Evolutionary conservation across 2,797 vertebrate genomes (phyloP), one percentile per base, ranked within the genome.

Genomic region (Hyperoplus immaculatus): DNA sequence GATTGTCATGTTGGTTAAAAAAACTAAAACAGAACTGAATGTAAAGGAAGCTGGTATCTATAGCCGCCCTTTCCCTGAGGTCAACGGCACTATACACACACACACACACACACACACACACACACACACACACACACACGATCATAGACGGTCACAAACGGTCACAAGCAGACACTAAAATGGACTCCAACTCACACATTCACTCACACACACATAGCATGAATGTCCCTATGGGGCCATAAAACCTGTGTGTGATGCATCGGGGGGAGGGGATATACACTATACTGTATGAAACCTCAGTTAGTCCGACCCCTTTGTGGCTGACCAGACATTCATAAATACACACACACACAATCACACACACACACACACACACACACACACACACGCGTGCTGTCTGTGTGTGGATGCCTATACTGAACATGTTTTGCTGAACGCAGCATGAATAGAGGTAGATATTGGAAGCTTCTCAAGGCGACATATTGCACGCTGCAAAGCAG

Each of bases 201-300:
- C 72, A 82, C 29, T 64, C 62, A 66, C 41, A 75, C 53, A 64
- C 54, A 60, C 16, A 51, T 5, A 80, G 13, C 9, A 46, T 69
- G 84, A 90, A 82, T 69, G 80, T 84, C 82, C 90, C 85, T 57
- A 1, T 69, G 85, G 82, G 77, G 55, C 81, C 46, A 79, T 89
- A 80, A 81, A 89, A 78, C 54, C 74, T 65, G 68, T 78, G 55
- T 64, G 55, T 64, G 65, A 75, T 80, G 69, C 70, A 55, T 21
- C 41, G 86, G 85, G 86, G 88, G 69, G 75, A 47, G 88, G 85
- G 78, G 29, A 29, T 29, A 75, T 15, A 29, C 69, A 86, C 61
- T 64, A 68, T 81, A 65, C 69, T 72, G 62, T 71, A 82, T 81
- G 18, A 87, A 88, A 85, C 67, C 75, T 65, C 51, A 38, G 74